Base-by-base conservation (phyloP, 2,888 invertebrate species). In the Fissipunctia ypsillon region DNA sequence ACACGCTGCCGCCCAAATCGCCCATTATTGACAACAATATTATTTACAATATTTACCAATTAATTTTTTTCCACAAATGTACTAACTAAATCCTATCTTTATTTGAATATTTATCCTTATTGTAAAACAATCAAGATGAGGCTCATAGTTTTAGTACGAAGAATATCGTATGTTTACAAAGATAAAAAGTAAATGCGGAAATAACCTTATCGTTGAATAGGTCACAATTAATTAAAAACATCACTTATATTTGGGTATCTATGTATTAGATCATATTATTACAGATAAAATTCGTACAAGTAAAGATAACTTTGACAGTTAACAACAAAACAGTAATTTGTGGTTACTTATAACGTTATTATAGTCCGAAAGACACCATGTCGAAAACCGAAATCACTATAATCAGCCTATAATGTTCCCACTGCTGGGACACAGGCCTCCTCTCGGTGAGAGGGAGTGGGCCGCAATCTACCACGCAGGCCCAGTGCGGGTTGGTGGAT, bases 171-270 rank as follows among this genome's bases (percentile, higher is more conserved):
- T 81, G 63, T 81, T 68, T 52, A 81, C 43, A 76, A 52, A 64
- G 81, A 81, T 69, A 69, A 81, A 63, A 22, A 6, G 16, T 68
- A 12, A 54, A 76, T 35, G 35, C 54, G 77, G 78, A 77, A 60
- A 77, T 60, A n/a, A 69, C 31, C 14, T 43, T 78, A 69, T 76
- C 69, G 0, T 48, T 14, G 22, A 50, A 67, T 66, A 31, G 10
- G 25, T 48, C 56, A n/a, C 19, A 48, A 35, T 76, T 78, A 64
- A 76, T 76, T 60, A 31, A 64, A 78, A 76, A 81, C n/a, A 76
- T 63, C 10, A 38, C 14, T 66, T 66, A 41, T 12, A 12, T 65
- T 71, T 72, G n/a, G 0, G 4, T 41, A 56, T 52, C 50, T 38
- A 56, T 43, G 7, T 28, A 38, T n/a, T 59, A 38, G 14, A 19